Evolutionary conservation across 2,888 invertebrate species (phyloP).

Genomic region (Meandrusa payeni): DNA sequence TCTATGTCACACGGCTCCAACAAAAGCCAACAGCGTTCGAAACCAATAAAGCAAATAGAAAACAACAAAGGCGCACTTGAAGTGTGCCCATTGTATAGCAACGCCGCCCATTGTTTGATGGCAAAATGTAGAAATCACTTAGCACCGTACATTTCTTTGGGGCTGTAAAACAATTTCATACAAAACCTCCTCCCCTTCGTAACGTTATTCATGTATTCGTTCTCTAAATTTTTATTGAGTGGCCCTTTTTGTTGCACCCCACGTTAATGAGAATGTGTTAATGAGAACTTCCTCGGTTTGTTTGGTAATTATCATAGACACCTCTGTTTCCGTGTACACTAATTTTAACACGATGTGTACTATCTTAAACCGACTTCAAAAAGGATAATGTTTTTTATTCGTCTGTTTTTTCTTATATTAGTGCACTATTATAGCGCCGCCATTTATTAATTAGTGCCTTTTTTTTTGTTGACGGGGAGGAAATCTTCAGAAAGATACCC

Average conservation of each 20-base stretch:
- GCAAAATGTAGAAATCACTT: conserved; percentile 43
- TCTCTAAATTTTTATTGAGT: conserved; percentile 47
- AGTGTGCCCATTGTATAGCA: conserved; percentile 35
- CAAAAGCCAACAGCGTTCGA: conserved; percentile 21
- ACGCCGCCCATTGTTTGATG: conserved; percentile 36
- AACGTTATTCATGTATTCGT: conserved; percentile 25
- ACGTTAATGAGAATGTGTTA: conserved; percentile 61
- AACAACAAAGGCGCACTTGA: conserved; percentile 37
- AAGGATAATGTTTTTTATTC: too few relatives aligned
- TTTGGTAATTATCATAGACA: conserved; percentile 3
- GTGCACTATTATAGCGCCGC: too few relatives aligned
- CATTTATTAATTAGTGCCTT: too few relatives aligned
- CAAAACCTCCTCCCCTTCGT: conserved; percentile 21
- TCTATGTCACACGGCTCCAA: conserved; percentile 18
- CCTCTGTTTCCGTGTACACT: conserved; percentile 2
- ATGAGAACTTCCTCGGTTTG: conserved; percentile 48
- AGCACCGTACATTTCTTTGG: conserved; percentile 39
- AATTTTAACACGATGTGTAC: background rate
- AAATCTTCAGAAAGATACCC: too few relatives aligned
- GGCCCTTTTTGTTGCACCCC: conserved; percentile 51
- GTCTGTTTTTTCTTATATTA: too few relatives aligned
- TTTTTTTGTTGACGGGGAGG: too few relatives aligned
- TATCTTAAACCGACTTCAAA: too few relatives aligned
- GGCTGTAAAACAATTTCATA: conserved; percentile 39
- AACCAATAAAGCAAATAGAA: conserved; percentile 35